Conservation (phyloP, 2,797 vertebrate genomes). For the Crypturellus tataupa region DNA sequence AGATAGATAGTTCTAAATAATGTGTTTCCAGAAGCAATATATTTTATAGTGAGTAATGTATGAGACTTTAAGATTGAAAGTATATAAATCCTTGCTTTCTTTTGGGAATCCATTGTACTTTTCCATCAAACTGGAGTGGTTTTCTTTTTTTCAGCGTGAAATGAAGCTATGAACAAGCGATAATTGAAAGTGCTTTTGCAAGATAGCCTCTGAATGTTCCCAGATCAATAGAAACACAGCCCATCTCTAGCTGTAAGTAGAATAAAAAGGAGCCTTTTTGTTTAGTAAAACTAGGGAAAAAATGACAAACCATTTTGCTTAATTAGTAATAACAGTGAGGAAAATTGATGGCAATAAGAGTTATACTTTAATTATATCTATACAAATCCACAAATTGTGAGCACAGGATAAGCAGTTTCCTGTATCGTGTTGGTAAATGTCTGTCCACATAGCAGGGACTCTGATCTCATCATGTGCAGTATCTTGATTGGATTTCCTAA, state of each 20-base stretch:
- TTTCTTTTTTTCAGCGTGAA: not conserved
- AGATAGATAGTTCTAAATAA: not conserved
- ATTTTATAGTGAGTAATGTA: not conserved
- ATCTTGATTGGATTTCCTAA: not conserved
- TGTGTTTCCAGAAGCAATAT: not conserved
- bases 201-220: not conserved
- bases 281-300: not conserved
- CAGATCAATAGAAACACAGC: not conserved
- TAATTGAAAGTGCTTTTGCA: conserved; percentile 15
- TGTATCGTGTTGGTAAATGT: not conserved
- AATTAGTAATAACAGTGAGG: not conserved
- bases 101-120: conserved; percentile 5
- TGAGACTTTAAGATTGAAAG: not conserved
- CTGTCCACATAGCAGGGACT: not conserved
- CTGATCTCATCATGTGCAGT: not conserved
- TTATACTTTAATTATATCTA: not conserved
- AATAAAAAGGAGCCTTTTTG: not conserved
- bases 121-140: not conserved
- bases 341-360: not conserved
- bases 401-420: not conserved
- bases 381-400: not conserved
- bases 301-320: not conserved
- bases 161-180: not conserved
- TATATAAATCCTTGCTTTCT: not conserved
- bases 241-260: not conserved